phyloP scores from a whole-genome alignment of 2,797 vertebrate genomes.

The Pseudomugil gertrudae region DNA sequence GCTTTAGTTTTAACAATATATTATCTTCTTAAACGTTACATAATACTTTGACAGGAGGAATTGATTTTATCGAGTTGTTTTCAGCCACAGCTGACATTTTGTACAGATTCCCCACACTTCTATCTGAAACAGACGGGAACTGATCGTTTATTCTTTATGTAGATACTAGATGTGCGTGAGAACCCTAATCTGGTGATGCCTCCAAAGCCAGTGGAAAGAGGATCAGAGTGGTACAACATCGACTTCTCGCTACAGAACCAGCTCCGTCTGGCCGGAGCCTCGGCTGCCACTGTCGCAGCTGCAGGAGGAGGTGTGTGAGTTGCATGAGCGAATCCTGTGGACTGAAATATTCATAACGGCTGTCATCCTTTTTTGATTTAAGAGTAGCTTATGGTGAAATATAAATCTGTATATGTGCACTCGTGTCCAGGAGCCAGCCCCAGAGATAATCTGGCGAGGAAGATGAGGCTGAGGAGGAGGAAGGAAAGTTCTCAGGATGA shows the following conservation, averaged over 20 bases:
- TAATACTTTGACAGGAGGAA: too few species aligned
- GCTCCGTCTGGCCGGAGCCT: conserved; percentile 93
- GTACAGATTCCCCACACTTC: not conserved
- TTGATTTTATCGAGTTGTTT: too few species aligned
- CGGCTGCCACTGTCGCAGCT: conserved; percentile 91
- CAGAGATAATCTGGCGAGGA: conserved; percentile 91
- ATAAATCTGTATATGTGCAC: not conserved
- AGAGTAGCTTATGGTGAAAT: not conserved
- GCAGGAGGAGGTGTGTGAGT: conserved; percentile 84
- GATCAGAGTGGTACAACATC: conserved; percentile 96
- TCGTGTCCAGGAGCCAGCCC: conserved; percentile 83
- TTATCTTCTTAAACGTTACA: too few species aligned
- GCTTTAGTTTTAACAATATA: too few species aligned
- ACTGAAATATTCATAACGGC: not conserved
- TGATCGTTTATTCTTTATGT: not conserved
- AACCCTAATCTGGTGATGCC: conserved; percentile 98
- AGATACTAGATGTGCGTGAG: conserved; percentile 95
- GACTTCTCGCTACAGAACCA: conserved; percentile 99
- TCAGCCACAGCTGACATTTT: too few species aligned
- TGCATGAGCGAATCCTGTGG: not conserved
- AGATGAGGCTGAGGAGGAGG: conserved; percentile 91
- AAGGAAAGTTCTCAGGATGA: conserved; percentile 94
- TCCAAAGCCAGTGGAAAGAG: conserved; percentile 89
- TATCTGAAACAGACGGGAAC: not conserved
- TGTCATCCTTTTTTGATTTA: not conserved